These are phyloP conservation scores for Drosophila kohkoa DNA, from an alignment of 1,140 invertebrate genomes.

Conservation along the genomic window DNA sequence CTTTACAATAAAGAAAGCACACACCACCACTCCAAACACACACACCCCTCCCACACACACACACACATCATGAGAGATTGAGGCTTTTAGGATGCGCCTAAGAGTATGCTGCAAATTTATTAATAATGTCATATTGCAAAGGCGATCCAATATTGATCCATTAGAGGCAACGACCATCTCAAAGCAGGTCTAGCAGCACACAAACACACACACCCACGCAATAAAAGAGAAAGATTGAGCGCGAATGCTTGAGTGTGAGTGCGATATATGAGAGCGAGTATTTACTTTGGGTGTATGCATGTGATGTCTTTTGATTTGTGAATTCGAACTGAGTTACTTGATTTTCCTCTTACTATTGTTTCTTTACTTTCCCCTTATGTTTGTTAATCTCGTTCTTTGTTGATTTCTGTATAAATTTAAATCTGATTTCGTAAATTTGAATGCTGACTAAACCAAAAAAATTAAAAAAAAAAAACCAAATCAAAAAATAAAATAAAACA, in stretches of 20 bases:
- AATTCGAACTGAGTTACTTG: conserved; percentile 58
- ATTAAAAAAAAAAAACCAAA: conserved; percentile 40
- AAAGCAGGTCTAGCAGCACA: conserved; percentile 42
- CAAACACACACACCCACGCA: conserved; percentile 1
- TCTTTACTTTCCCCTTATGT: conserved; percentile 25
- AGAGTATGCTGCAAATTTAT: conserved; percentile 78
- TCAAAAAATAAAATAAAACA: conserved; percentile 32
- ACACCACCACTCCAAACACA: conserved; percentile 43
- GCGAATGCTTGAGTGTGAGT: not conserved
- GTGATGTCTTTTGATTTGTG: conserved; percentile 30
- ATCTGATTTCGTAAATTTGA: conserved; percentile 76
- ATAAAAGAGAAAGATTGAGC: conserved; percentile 3
- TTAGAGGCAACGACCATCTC: conserved; percentile 21
- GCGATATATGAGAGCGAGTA: conserved; percentile 16
- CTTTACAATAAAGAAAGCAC: conserved; percentile 69
- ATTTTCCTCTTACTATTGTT: conserved; percentile 27
- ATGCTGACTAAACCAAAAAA: conserved; percentile 56
- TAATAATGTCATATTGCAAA: conserved; percentile 83
- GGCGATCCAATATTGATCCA: conserved; percentile 76
- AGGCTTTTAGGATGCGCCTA: conserved; percentile 59
- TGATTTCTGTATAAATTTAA: conserved; percentile 35
- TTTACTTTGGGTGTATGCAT: conserved; percentile 37
- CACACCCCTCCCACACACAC: conserved; percentile 21
- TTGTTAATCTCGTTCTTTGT: conserved; percentile 13
- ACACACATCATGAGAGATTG: conserved; percentile 23